Base-by-base conservation (phyloP, 2,113 vertebrate genomes). In the Otolemur garnettii region DNA sequence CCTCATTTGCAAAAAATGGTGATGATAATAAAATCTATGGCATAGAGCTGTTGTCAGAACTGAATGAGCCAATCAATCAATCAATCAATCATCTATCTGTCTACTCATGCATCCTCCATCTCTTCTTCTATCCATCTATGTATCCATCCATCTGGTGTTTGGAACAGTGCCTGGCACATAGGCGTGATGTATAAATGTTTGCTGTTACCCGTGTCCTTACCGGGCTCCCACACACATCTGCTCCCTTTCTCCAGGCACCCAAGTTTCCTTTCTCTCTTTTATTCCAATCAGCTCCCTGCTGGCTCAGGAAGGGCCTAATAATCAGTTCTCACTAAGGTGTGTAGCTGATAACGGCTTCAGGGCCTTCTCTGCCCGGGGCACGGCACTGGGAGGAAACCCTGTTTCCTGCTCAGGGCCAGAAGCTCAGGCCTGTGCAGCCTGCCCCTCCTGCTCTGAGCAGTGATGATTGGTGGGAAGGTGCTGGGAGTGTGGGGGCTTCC, bases 181-280 rank as follows among this genome's bases (percentile, higher is more conserved):
- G n/a, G 33, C n/a, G 0, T 7, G 57, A 14, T 21, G n/a, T 53
- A 0, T 4, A 15, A 11, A 8, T 4, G 21, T 5, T 81, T 60
- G 14, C 55, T 14, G 0, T 42, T n/a, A 53, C 38, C n/a, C 13
- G 0, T 42, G 7, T 69, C 24, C 8, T n/a, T 38, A 15, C 60
- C 38, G 33, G 1, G 4, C 26, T 66, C 60, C 59, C 80, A 75
- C 35, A 35, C 55, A 57, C 18, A 12, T 45, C 17, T 8, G 33
- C 68, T 62, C 33, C 38, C 18, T 68, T 86, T 38, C 33, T 75
- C 68, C 33, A 24, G 50, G 42, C 57, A 59, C 35, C 75, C 79
- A 75, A 55, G 17, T 90, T 38, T 92, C 71, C 71, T 75, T 38
- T 38, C 18, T 68, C 28, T 2, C 77, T 74, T 83, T 87, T 62